Evolutionary conservation across 2,888 invertebrate genomes (phyloP).

Genomic region (Tiphia femorata): DNA sequence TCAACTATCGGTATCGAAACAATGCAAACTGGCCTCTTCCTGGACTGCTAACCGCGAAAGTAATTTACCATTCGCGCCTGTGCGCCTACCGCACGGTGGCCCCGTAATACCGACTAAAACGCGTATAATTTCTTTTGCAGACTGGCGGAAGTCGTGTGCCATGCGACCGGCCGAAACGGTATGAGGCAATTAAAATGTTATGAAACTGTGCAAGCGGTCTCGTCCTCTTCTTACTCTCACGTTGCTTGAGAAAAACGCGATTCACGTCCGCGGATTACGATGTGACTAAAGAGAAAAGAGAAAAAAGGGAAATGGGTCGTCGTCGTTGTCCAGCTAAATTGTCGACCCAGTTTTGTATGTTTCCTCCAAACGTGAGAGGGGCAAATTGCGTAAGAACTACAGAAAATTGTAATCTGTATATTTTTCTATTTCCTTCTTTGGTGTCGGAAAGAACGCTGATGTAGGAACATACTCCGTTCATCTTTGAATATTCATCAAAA

Average conservation of each 20-base stretch:
- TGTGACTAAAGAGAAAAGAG: background rate
- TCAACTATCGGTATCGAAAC: constrained; percentile 28
- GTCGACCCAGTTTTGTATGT: too few species aligned
- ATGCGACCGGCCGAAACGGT: background rate
- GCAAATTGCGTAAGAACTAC: too few species aligned
- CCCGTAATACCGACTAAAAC: constrained; percentile 7
- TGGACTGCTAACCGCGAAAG: constrained; percentile 43
- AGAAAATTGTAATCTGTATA: too few species aligned
- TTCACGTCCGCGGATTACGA: background rate
- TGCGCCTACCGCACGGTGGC: constrained; percentile 12
- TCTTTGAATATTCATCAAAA: too few species aligned
- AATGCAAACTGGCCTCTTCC: constrained; percentile 39
- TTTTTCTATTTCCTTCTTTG: too few species aligned
- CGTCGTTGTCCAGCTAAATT: too few species aligned
- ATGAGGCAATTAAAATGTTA: constrained; percentile 10
- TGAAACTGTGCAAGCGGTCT: background rate
- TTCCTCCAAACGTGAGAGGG: too few species aligned
- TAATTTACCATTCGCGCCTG: constrained; percentile 27
- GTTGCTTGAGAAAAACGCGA: background rate
- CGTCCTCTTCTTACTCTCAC: too few species aligned
- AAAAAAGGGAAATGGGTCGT: background rate
- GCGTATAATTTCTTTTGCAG: constrained; percentile 8
- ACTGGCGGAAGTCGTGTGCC: background rate
- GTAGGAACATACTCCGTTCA: too few species aligned
- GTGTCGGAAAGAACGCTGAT: too few species aligned